Conservation (phyloP, 2,888 invertebrate genomes). For the Drosophila paranaensis region DNA sequence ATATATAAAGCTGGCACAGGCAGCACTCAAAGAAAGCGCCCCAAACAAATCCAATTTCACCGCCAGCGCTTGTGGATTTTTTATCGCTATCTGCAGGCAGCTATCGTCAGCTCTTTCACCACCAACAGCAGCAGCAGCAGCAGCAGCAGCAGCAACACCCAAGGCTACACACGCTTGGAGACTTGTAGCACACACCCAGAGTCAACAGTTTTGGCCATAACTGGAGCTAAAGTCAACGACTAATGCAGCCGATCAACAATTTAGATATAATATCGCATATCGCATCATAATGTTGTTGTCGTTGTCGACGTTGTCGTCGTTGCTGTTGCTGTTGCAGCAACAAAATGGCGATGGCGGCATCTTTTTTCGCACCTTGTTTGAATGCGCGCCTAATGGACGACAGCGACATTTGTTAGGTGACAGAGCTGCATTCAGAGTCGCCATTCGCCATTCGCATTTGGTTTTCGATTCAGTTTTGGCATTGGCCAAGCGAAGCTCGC, state of each 20-base stretch:
- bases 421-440: slow-evolving; percentile 37
- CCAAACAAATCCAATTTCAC: slow-evolving; percentile 79
- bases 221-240: slow-evolving; percentile 61
- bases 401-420: slow-evolving; percentile 77
- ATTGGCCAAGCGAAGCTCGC: slow-evolving; percentile 37
- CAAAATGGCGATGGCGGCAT: slow-evolving; percentile 78
- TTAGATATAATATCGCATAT: slow-evolving; percentile 81
- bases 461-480: slow-evolving; percentile 33
- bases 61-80: slow-evolving; percentile 55
- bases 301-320: slow-evolving; percentile 29
- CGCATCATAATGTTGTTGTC: slow-evolving; percentile 76
- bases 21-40: slow-evolving; percentile 71
- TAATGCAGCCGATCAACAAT: slow-evolving; percentile 80
- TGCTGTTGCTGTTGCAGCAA: slow-evolving; percentile 11
- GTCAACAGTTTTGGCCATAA: slow-evolving; percentile 65
- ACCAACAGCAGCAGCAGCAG: slow-evolving; percentile 22
- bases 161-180: slow-evolving; percentile 43
- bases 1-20: slow-evolving; percentile 15
- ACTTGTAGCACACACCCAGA: slow-evolving; percentile 35
- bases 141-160: slow-evolving; percentile 59
- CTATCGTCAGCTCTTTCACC: slow-evolving; percentile 72
- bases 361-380: slow-evolving; percentile 81
- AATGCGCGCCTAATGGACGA: slow-evolving; percentile 80
- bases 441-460: slow-evolving; percentile 15
- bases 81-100: slow-evolving; percentile 67